Conservation (phyloP, 23 tunicate genomes). For the Halocynthia aurantium region DNA sequence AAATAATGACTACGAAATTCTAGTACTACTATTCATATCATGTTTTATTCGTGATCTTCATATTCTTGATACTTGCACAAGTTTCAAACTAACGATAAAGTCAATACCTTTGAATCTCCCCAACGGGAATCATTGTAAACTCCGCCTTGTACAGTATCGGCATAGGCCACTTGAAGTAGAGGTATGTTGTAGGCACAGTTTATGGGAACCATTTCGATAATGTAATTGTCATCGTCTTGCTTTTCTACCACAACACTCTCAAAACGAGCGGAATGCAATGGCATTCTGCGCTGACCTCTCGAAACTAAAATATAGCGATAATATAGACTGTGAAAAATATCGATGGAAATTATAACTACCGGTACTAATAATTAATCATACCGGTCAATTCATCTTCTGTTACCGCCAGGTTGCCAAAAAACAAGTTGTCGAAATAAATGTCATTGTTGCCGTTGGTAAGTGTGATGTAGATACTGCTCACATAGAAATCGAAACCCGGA, state of each 20-base stretch:
- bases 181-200: not conserved
- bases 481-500: too few species aligned
- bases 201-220: not conserved
- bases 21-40: too few species aligned
- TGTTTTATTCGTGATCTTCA: too few species aligned
- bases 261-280: not conserved
- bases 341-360: not conserved
- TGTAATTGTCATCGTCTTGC: not conserved
- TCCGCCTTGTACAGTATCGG: not conserved
- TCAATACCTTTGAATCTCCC: too few species aligned
- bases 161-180: not conserved
- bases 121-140: too few species aligned
- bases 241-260: not conserved
- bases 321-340: not conserved
- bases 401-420: not conserved
- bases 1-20: too few species aligned
- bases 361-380: not conserved
- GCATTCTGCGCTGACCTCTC: not conserved
- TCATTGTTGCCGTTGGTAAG: not conserved
- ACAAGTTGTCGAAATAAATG: constrained; percentile 2
- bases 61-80: too few species aligned
- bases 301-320: not conserved
- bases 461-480: too few species aligned
- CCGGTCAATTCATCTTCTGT: constrained; percentile 5
- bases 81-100: too few species aligned